phyloP scores from a whole-genome alignment of 92 coral and sea anemone genomes.

The Zoanthus sociatus region DNA sequence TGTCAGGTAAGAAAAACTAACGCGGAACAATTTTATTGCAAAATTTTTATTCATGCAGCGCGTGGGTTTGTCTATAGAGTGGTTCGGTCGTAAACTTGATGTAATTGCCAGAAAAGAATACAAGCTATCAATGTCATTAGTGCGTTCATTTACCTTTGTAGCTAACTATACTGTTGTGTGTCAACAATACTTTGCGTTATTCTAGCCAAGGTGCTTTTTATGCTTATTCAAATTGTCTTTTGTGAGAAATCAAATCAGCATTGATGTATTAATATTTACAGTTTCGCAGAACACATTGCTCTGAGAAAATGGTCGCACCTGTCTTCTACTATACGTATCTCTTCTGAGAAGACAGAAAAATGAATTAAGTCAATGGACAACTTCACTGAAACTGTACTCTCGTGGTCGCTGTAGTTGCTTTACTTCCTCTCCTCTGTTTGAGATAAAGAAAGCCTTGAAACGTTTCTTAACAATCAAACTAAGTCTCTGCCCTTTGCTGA shows the following conservation, averaged over 20 bases:
- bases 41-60: background rate
- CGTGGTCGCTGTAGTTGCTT: background rate
- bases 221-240: background rate
- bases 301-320: background rate
- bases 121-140: background rate
- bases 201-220: background rate
- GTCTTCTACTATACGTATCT: background rate
- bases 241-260: background rate
- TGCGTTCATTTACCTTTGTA: background rate
- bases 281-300: background rate
- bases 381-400: background rate
- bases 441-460: slow-evolving; percentile 1
- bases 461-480: background rate
- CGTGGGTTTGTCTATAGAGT: too few species aligned
- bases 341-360: background rate
- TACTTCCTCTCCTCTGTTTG: slow-evolving; percentile 8
- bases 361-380: background rate
- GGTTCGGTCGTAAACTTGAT: too few species aligned
- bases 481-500: slow-evolving; percentile 7
- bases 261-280: slow-evolving; percentile 16
- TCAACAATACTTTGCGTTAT: slow-evolving; percentile 8
- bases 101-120: too few species aligned
- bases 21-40: background rate
- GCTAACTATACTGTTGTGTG: background rate
- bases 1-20: background rate